phyloP scores from a whole-genome alignment of 2,888 invertebrate species.

The Andricus curvator region DNA sequence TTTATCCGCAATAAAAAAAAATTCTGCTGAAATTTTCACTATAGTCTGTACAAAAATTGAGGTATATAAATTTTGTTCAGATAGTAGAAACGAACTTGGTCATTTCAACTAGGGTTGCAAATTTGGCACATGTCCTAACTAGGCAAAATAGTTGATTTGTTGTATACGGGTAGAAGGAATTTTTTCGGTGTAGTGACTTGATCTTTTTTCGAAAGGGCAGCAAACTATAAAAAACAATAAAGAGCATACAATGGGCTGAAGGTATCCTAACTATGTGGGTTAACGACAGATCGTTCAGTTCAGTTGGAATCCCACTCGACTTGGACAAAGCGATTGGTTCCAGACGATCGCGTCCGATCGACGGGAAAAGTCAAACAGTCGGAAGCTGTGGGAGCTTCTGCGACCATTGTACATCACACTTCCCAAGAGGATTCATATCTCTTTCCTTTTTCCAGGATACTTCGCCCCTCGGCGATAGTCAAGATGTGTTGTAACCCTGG shows the following conservation, averaged over 20 bases:
- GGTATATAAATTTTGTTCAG: too few relatives aligned
- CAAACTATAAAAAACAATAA: too few relatives aligned
- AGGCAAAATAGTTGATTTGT: too few relatives aligned
- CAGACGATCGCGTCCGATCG: conserved; percentile 47
- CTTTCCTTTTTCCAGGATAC: conserved; percentile 11
- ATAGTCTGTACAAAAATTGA: too few relatives aligned
- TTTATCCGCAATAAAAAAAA: too few relatives aligned
- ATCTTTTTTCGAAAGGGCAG: too few relatives aligned
- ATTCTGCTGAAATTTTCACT: too few relatives aligned
- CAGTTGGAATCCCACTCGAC: conserved; percentile 47
- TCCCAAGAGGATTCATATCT: conserved; percentile 35
- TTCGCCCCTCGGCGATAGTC: conserved; percentile 27
- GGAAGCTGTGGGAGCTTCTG: conserved; percentile 23
- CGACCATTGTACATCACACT: conserved; percentile 18
- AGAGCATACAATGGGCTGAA: neutral
- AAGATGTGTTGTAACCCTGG: conserved; percentile 28
- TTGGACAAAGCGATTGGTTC: conserved; percentile 49
- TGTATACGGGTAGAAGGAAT: too few relatives aligned
- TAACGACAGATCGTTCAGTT: conserved; percentile 19
- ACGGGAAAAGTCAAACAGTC: conserved; percentile 24
- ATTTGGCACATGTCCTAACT: too few relatives aligned
- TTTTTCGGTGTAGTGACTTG: too few relatives aligned
- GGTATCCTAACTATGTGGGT: conserved; percentile 20
- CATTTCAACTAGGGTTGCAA: too few relatives aligned
- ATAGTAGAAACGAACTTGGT: too few relatives aligned